Evolutionary conservation across 2,797 vertebrate genomes (phyloP).

Genomic region (Lagocephalus sceleratus): DNA sequence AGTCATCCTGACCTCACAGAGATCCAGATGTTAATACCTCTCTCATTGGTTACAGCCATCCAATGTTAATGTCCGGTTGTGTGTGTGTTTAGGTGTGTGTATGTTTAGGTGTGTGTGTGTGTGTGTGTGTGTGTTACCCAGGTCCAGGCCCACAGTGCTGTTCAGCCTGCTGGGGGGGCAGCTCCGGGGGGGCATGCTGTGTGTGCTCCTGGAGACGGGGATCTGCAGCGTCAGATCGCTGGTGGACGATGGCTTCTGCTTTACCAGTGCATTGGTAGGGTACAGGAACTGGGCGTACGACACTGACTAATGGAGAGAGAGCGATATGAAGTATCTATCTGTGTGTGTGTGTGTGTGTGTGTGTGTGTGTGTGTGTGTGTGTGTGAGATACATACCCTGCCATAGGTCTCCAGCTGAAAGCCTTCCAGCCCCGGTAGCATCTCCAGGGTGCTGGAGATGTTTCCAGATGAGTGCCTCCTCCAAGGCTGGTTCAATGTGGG

Average conservation of each 20-base stretch:
- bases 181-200: constrained; percentile 65
- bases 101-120: background rate
- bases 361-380: background rate
- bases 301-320: constrained; percentile 79
- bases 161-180: constrained; percentile 70
- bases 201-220: constrained; percentile 63
- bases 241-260: constrained; percentile 77
- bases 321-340: background rate
- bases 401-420: constrained; percentile 88
- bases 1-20: too few relatives aligned
- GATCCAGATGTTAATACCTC: too few relatives aligned
- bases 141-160: constrained; percentile 69
- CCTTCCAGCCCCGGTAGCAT: constrained; percentile 91
- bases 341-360: background rate
- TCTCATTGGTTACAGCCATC: background rate
- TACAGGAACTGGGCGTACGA: constrained; percentile 94
- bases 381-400: constrained; percentile 77
- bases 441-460: constrained; percentile 69
- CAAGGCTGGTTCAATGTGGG: constrained; percentile 56
- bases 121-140: constrained; percentile 58
- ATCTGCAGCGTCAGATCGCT: constrained; percentile 70
- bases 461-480: constrained; percentile 70
- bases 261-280: constrained; percentile 90
- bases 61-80: background rate
- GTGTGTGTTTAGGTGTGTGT: background rate